Evolutionary conservation across 2,888 invertebrate species (phyloP), one percentile per base, ranked within the genome.

Genomic region (Hydroisotoma schaefferi): DNA sequence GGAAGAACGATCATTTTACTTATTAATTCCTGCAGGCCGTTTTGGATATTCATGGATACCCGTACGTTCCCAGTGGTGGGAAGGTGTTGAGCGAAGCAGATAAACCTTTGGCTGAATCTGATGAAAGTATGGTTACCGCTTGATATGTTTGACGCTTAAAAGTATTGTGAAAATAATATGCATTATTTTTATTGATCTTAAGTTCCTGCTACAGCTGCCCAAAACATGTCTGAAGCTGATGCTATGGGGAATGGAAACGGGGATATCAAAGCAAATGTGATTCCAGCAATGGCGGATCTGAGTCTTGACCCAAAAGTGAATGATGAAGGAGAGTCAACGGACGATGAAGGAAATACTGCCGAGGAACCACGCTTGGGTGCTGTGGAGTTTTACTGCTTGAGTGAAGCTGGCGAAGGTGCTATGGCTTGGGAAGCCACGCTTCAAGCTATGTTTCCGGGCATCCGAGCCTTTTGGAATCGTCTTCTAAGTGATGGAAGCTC

Each of bases 371-470:
- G 8, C 6, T 38, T 63, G 47, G 55, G 33, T 27, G n/a, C 23
- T 5, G 55, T 54, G 2, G 27, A 54, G 15, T 62, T 46, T 40
- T 69, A 69, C 46, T 62, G 62, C 33, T 55, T 69, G 44, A 69
- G 70, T 46, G 71, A 71, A 55, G 63, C 69, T 27, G 71, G 71
- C 10, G 71, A 71, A 55, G 71, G 71, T 15, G 71, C 71, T 0
- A 69, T 71, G 69, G 71, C 70, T 25, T 71, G 70, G 71, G 71
- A 71, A 57, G 71, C 65, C 6, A 71, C 68, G 10, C 55, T 71
- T 26, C 70, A 71, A 33, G 44, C 64, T 2, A 66, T 71, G 60
- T 71, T 67, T 55, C 69, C 70, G 2, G 61, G 65, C 12, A 58
- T 65, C 4, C 40, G 55, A 8, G 58, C 67, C 4, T 71, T 71